Evolutionary conservation across 1,140 invertebrate species (phyloP).

Genomic region (Caligus rogercresseyi): DNA sequence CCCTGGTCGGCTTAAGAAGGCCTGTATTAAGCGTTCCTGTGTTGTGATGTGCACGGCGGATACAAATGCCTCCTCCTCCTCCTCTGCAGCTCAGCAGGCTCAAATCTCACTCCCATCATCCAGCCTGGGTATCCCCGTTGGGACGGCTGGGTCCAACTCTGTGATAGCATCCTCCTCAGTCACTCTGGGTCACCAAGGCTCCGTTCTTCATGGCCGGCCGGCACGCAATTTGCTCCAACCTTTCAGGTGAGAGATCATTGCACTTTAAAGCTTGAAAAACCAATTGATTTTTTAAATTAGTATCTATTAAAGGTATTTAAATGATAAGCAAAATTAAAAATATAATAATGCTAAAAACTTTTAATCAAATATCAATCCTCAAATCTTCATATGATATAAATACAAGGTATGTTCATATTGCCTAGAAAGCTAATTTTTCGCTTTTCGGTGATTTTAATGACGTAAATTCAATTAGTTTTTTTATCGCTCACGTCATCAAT

Average conservation of each 20-base stretch:
- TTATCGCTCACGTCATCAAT: too few relatives aligned
- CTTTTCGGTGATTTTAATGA: too few relatives aligned
- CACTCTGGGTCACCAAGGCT: background rate
- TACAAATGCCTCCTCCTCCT: background rate
- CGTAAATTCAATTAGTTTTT: too few relatives aligned
- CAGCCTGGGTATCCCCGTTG: background rate
- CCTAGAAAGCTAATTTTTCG: too few relatives aligned
- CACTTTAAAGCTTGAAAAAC: background rate
- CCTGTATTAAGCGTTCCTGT: conserved; percentile 10
- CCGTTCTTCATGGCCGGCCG: conserved; percentile 12
- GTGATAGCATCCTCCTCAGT: background rate
- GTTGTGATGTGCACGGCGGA: background rate
- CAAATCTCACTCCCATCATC: background rate
- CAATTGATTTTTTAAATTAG: background rate
- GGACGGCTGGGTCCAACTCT: background rate
- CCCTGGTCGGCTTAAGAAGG: conserved; percentile 9
- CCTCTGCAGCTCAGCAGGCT: background rate
- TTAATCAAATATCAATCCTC: too few relatives aligned
- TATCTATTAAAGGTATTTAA: too few relatives aligned
- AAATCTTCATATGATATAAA: too few relatives aligned
- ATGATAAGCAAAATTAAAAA: too few relatives aligned
- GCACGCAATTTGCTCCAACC: conserved; percentile 1
- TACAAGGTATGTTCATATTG: too few relatives aligned
- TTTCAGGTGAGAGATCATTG: background rate
- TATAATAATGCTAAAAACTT: too few relatives aligned